Evolutionary conservation across 2,797 vertebrate genomes (phyloP), one percentile per base, ranked within the genome.

Genomic region (Neoniphon sammara): DNA sequence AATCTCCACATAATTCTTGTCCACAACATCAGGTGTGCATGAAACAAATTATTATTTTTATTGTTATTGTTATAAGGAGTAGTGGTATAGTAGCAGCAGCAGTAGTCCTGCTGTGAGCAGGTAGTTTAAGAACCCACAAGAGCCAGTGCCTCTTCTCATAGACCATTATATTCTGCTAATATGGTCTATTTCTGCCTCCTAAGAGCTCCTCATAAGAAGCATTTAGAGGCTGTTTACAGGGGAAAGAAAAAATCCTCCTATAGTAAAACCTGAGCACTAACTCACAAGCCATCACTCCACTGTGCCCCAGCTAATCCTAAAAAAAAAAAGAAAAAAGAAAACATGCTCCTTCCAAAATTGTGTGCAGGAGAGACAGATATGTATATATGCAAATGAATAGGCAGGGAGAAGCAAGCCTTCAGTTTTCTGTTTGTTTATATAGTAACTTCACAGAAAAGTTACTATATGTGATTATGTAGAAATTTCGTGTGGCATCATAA

Each of bases 331-430:
- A 46, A 53, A 27, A 75, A 58, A 27, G 2, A 27, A 27, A 27
- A 27, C 25, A 42, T 14, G 39, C 39, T 42, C 39, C 14, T 42
- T 42, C 4, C 39, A 42, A 11, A 42, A 42, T 14, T 42, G 10
- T 4, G 12, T 42, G 3, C 39, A 42, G 39, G 8, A 11, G 25
- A 12, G 11, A 42, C 11, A 11, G 8, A 39, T 39, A 39, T 39
- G 10, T 36, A 42, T 12, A 42, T 42, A 42, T 42, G 39, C 39
- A 42, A 42, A 42, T 27, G 25, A 27, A 27, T 42, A 42, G 0
- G 3, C 39, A 42, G 39, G 15, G 14, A n/a, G 70, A 80, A 60
- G 36, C 23, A 42, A 76, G 65, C 66, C 71, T 78, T 72, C 39
- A 70, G 25, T 58, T 23, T 52, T 27, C 36, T 34, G 25, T 44